Evolutionary conservation across 2,113 vertebrate species (phyloP), one percentile per base, ranked within the genome.

Genomic region (Oreochromis spilurus): DNA sequence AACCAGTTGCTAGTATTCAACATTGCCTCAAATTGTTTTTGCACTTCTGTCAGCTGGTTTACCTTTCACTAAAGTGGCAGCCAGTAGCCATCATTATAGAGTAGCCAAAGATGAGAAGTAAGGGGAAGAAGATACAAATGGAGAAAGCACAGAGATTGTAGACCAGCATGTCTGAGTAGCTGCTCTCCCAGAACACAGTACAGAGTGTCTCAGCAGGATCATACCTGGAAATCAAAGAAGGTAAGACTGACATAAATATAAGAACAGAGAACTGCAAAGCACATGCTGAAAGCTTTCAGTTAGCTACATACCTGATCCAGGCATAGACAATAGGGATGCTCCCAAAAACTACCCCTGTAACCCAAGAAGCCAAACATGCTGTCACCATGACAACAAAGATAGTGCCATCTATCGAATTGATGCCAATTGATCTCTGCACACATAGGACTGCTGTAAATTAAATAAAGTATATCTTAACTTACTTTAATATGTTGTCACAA

Each of bases 171-270:
- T 96, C 96, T 2, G 95, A 95, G 90, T 94, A 96, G 83, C 92
- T 96, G 89, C 65, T 91, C 85, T 96, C 95, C 96, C 96, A 96
- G 88, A 96, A 96, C 52, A 96, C 95, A 5, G 96, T 93, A 60
- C 96, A 97, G 75, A 96, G 87, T 95, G 96, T 96, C 91, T 97
- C 96, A 3, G 96, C 94, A 17, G 92, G 85, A 85, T 97, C 96
- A 9, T 96, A 97, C 88, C 96, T 97, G 83, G 14, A 75, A 75
- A 24, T 11, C 14, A 75, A 38, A 57, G 67, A 54, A 9, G 5
- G 43, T 4, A 12, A 17, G 53, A 81, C 14, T 26, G 21, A n/a
- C 16, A 43, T 58, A 10, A 26, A 50, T 8, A 79, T 5, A 40
- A n/a, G 60, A 65, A 65, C 60, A 36, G 9, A 36, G 17, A 65